A percentile compares a stretch with the other conserved stretches of the same genome.
Conservation (phyloP, 2,113 vertebrate species). For the Castor canadensis region DNA sequence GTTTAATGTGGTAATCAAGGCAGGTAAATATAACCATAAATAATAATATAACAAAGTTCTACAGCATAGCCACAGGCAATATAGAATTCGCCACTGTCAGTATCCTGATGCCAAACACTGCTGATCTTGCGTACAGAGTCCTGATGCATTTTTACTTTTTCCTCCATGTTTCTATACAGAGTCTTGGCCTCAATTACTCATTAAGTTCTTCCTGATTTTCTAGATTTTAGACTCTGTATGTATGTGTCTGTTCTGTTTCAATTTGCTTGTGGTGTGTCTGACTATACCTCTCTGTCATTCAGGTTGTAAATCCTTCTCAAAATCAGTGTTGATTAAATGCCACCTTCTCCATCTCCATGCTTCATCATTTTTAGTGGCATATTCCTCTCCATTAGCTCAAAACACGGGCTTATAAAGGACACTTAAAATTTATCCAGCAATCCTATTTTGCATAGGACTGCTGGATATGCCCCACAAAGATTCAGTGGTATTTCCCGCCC, state of each 20-base stretch:
- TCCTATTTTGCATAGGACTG: neutral
- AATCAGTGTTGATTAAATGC: slow-evolving; percentile 14
- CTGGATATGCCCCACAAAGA: neutral
- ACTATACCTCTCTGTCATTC: neutral
- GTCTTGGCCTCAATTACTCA: neutral
- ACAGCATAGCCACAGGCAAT: neutral
- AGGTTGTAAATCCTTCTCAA: neutral
- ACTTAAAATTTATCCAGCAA: neutral
- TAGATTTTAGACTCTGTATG: neutral
- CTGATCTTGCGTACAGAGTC: neutral
- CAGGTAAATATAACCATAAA: neutral
- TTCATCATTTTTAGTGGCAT: neutral
- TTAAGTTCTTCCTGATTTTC: neutral
- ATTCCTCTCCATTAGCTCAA: neutral
- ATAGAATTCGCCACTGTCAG: neutral
- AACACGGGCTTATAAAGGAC: neutral
- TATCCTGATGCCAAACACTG: neutral
- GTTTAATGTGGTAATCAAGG: neutral
- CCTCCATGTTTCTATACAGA: neutral
- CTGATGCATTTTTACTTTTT: neutral
- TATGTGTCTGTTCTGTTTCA: neutral
- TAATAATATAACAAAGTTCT: neutral
- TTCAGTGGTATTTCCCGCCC: neutral
- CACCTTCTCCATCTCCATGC: neutral
- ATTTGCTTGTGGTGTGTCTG: neutral